These are phyloP conservation scores for Amphipoea lucens DNA, from an alignment of 2,888 invertebrate genomes.

Conservation along the genomic window DNA sequence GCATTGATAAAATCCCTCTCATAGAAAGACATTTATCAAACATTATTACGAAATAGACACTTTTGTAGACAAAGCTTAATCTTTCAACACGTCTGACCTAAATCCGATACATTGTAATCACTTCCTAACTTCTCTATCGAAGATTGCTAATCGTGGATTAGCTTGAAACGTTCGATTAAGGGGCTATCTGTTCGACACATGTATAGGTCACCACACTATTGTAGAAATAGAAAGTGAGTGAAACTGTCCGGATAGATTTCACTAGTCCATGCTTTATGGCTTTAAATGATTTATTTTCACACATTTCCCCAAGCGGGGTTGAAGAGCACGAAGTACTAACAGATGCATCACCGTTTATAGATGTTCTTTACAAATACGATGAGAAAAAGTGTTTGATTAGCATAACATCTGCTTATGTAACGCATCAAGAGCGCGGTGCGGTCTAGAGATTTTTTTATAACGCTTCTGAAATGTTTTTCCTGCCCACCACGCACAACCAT, in stretches of 20 bases:
- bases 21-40: conserved; percentile 24
- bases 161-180: conserved; percentile 50
- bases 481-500: not conserved
- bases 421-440: not conserved
- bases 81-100: conserved; percentile 47
- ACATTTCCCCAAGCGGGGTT: conserved; percentile 48
- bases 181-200: conserved; percentile 10
- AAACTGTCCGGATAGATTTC: conserved; percentile 42
- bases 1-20: conserved; percentile 27
- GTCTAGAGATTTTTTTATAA: not conserved
- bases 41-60: conserved; percentile 43
- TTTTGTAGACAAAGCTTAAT: conserved; percentile 53
- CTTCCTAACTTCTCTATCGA: conserved; percentile 60
- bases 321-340: conserved; percentile 8
- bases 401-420: not conserved
- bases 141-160: conserved; percentile 63
- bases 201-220: conserved; percentile 45
- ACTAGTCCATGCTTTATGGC: conserved; percentile 21
- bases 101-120: conserved; percentile 55
- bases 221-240: conserved; percentile 56
- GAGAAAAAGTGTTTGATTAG: not conserved
- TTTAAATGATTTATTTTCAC: conserved; percentile 44
- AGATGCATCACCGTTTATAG: conserved; percentile 9
- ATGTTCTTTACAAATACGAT: not conserved
- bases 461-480: not conserved